These are phyloP conservation scores for Chelonus formosanus DNA, from an alignment of 2,888 invertebrate species.

Conservation along the genomic window DNA sequence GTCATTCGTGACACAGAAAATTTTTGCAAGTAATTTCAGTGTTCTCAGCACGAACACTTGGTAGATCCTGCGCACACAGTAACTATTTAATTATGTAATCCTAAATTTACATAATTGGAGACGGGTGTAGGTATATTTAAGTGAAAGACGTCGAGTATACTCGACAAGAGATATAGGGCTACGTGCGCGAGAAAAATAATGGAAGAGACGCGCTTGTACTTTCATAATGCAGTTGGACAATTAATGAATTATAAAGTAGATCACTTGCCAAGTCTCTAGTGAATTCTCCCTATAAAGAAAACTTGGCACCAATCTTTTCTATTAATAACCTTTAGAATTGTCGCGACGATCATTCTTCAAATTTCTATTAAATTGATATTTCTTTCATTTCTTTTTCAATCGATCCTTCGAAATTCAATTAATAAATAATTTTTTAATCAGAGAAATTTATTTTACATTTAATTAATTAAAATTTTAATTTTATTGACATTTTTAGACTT, in stretches of 20 bases:
- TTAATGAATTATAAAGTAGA: slow-evolving; percentile 16
- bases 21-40: slow-evolving; percentile 23
- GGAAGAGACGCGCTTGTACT: slow-evolving; percentile 1
- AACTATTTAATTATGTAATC: slow-evolving; percentile 58
- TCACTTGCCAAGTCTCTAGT: neutral
- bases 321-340: no score
- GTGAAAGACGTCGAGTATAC: slow-evolving; percentile 26
- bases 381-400: no score
- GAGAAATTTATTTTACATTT: no score
- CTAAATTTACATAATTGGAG: slow-evolving; percentile 57
- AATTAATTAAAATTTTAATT: no score
- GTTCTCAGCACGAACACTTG: slow-evolving; percentile 13
- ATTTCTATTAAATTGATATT: no score
- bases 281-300: neutral
- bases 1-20: slow-evolving; percentile 17
- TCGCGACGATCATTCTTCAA: no score
- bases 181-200: slow-evolving; percentile 30
- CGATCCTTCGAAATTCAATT: no score
- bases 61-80: slow-evolving; percentile 35
- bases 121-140: slow-evolving; percentile 25
- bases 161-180: slow-evolving; percentile 21
- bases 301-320: no score
- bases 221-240: slow-evolving; percentile 3
- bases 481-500: no score
- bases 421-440: no score